phyloP scores from a whole-genome alignment of 2,888 invertebrate species.

The Cephalotes varians region DNA sequence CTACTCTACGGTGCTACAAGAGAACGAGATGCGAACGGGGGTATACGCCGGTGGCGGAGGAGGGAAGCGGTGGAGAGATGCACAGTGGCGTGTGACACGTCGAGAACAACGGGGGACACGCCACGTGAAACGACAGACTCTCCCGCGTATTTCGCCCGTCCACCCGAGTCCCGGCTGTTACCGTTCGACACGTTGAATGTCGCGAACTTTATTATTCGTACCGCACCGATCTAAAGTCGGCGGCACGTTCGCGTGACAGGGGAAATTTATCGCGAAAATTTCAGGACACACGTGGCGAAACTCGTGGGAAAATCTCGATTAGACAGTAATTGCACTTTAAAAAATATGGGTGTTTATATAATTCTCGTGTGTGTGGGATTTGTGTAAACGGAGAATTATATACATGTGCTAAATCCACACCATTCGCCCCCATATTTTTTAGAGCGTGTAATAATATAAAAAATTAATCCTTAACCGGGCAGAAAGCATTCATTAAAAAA shows the following conservation, averaged over 20 bases:
- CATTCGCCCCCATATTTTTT: too few species aligned
- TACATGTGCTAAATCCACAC: too few species aligned
- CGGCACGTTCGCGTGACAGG: background rate
- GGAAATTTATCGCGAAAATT: conserved; percentile 21
- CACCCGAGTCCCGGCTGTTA: conserved; percentile 12
- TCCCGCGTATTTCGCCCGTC: conserved; percentile 5
- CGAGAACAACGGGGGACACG: conserved; percentile 54
- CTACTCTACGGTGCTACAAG: conserved; percentile 71
- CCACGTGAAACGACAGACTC: conserved; percentile 51
- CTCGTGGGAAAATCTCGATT: background rate
- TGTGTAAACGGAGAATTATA: too few species aligned
- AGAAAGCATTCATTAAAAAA: too few species aligned
- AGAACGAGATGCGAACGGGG: conserved; percentile 64
- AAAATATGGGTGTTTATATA: too few species aligned
- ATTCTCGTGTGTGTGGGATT: too few species aligned
- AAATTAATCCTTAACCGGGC: too few species aligned
- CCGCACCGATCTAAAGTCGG: background rate
- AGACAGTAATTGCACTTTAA: background rate
- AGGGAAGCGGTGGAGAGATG: conserved; percentile 17
- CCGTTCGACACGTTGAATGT: conserved; percentile 31
- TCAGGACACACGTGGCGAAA: background rate
- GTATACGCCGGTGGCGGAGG: conserved; percentile 43
- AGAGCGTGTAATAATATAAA: too few species aligned
- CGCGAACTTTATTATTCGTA: conserved; percentile 6
- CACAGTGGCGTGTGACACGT: conserved; percentile 59